These are phyloP conservation scores for Nymphalis urticae DNA, from an alignment of 2,888 invertebrate genomes.

Conservation along the genomic window DNA sequence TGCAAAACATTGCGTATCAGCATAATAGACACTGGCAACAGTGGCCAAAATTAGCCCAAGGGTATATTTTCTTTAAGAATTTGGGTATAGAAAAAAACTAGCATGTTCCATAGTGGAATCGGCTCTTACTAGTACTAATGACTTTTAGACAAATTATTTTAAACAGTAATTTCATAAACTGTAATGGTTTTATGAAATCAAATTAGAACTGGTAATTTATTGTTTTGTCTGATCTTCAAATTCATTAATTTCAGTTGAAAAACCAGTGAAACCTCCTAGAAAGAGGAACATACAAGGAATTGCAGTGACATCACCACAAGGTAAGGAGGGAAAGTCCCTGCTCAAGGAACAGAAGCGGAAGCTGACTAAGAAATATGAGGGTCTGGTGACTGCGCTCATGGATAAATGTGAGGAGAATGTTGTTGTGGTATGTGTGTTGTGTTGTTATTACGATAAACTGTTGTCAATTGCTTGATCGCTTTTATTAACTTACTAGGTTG, in stretches of 20 bases:
- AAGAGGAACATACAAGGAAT: constrained; percentile 62
- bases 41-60: no score
- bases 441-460: background rate
- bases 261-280: constrained; percentile 66
- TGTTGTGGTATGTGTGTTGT: constrained; percentile 49
- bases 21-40: no score
- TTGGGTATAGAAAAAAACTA: no score
- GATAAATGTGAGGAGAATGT: constrained; percentile 73
- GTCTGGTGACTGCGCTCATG: constrained; percentile 75
- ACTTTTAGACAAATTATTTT: no score
- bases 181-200: no score
- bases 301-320: constrained; percentile 53
- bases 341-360: constrained; percentile 77
- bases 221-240: background rate
- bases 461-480: no score
- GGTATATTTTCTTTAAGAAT: no score
- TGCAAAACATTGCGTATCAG: no score
- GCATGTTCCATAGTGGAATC: no score
- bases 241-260: constrained; percentile 48
- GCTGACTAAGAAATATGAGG: constrained; percentile 77
- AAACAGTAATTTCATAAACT: no score
- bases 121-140: no score
- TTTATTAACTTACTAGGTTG: no score
- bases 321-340: constrained; percentile 59
- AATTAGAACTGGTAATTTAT: background rate